These are phyloP conservation scores for Drosophila pseudotalamancana DNA, from an alignment of 2,888 invertebrate genomes.

Conservation along the genomic window DNA sequence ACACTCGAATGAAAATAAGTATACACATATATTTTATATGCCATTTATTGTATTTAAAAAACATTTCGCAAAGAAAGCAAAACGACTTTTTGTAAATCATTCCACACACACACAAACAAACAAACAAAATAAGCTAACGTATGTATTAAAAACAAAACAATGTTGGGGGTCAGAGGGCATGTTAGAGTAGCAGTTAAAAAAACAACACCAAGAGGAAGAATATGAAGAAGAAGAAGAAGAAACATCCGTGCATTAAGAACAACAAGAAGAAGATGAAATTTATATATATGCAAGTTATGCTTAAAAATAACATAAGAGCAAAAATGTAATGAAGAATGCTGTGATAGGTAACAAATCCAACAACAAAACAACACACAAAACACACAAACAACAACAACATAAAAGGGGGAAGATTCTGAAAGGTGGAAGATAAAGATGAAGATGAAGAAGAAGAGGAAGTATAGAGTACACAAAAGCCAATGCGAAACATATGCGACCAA, in stretches of 20 bases:
- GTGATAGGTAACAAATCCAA: slow-evolving; percentile 60
- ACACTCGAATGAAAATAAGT: slow-evolving; percentile 22
- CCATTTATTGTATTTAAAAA: slow-evolving; percentile 77
- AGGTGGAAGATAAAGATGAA: neutral
- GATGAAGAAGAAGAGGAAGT: slow-evolving; percentile 1
- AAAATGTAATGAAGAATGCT: slow-evolving; percentile 66
- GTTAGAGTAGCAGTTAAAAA: slow-evolving; percentile 30
- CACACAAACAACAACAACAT: slow-evolving; percentile 35
- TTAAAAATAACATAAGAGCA: slow-evolving; percentile 69
- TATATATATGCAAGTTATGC: slow-evolving; percentile 75
- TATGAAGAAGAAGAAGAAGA: no score
- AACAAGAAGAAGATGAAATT: slow-evolving; percentile 44
- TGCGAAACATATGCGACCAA: slow-evolving; percentile 77
- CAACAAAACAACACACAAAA: slow-evolving; percentile 33
- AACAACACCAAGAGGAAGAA: slow-evolving; percentile 29
- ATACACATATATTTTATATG: slow-evolving; percentile 70
- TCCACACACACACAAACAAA: slow-evolving; percentile 48
- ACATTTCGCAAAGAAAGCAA: slow-evolving; percentile 46
- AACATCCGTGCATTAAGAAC: neutral
- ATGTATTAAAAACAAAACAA: slow-evolving; percentile 60
- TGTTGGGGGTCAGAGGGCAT: slow-evolving; percentile 41
- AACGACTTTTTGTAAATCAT: slow-evolving; percentile 71
- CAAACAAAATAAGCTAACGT: slow-evolving; percentile 60
- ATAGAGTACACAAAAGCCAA: slow-evolving; percentile 57
- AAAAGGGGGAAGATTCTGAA: slow-evolving; percentile 1